phyloP scores from a whole-genome alignment of 1,140 invertebrate genomes.

The Latrodectus geometricus region DNA sequence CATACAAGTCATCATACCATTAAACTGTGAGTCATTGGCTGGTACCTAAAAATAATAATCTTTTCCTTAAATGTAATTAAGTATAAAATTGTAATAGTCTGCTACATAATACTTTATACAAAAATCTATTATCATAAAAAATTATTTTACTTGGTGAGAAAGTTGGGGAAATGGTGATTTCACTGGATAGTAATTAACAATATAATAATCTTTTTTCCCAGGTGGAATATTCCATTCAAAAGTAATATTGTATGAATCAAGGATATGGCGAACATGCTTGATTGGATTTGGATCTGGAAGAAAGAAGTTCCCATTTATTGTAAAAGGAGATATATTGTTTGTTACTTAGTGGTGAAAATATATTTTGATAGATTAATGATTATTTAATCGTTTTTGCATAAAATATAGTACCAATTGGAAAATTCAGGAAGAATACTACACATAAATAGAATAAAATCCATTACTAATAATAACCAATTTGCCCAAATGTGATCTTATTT shows the following conservation, averaged over 20 bases:
- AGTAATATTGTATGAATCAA: conserved; percentile 90
- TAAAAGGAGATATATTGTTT: too few species aligned
- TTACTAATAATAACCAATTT: too few species aligned
- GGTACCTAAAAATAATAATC: conserved; percentile 42
- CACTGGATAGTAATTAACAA: conserved; percentile 66
- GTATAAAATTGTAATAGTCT: background rate
- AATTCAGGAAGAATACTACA: too few species aligned
- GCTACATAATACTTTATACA: background rate
- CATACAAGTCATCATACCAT: conserved; percentile 73
- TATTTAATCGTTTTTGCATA: too few species aligned
- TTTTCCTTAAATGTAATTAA: background rate
- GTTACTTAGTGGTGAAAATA: too few species aligned
- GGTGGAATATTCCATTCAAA: conserved; percentile 87
- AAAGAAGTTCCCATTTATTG: background rate
- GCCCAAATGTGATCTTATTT: too few species aligned
- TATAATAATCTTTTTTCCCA: conserved; percentile 86
- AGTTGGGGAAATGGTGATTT: conserved; percentile 63
- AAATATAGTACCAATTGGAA: too few species aligned
- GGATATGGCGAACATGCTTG: conserved; percentile 79
- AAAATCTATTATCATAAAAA: background rate
- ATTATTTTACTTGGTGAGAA: conserved; percentile 59
- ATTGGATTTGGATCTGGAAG: conserved; percentile 80
- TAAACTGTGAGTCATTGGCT: conserved; percentile 67
- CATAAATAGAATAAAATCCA: too few species aligned
- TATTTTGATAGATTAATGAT: too few species aligned